These are phyloP conservation scores for Melanotus villosus DNA, from an alignment of 2,888 invertebrate genomes.

Conservation along the genomic window DNA sequence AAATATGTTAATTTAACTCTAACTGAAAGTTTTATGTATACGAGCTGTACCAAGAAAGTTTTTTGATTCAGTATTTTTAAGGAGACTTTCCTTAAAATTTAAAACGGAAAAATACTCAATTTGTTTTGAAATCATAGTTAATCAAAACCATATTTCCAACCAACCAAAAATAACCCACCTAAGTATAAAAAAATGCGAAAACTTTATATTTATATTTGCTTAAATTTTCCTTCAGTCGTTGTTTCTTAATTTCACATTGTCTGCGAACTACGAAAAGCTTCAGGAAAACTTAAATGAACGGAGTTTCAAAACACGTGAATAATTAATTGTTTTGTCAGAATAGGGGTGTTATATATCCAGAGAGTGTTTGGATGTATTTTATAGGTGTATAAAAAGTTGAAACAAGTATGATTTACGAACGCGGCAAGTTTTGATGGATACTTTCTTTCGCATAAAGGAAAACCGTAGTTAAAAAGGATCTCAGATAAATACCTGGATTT, in stretches of 20 bases:
- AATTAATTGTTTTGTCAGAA: neutral
- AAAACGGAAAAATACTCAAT: too few species aligned
- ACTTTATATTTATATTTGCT: too few species aligned
- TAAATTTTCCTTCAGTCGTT: neutral
- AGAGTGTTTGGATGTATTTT: neutral
- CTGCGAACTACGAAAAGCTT: neutral
- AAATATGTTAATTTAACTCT: too few species aligned
- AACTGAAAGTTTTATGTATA: too few species aligned
- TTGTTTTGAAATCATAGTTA: too few species aligned
- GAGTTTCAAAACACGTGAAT: neutral
- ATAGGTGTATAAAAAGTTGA: neutral
- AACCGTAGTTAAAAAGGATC: neutral
- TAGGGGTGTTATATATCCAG: neutral
- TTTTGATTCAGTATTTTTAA: too few species aligned
- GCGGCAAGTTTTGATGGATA: neutral
- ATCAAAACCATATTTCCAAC: too few species aligned
- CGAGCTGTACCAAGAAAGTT: too few species aligned
- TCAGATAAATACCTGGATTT: conserved; percentile 71
- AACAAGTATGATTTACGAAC: neutral
- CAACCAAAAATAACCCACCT: too few species aligned
- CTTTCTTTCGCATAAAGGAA: too few species aligned
- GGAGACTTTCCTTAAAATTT: too few species aligned
- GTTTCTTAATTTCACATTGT: neutral
- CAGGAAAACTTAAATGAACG: neutral
- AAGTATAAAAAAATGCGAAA: too few species aligned